A percentile compares a stretch with the other conserved stretches of the same genome.
Conservation (phyloP, 2,113 vertebrate genomes). For the Takifugu flavidus region DNA sequence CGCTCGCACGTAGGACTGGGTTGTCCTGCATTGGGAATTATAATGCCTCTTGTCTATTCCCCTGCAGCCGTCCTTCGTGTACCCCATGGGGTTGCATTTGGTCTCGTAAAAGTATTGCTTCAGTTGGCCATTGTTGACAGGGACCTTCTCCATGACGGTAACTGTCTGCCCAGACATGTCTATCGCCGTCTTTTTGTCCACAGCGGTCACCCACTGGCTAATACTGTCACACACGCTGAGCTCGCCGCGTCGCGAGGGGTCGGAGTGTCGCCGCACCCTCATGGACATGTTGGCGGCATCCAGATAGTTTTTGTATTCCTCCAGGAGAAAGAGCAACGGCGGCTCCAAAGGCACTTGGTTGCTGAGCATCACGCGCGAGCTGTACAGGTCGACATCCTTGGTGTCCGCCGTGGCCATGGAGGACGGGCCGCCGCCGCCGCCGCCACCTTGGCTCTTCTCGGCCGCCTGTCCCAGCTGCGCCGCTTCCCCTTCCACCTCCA, state of each 20-base stretch:
- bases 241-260: conserved; percentile 93
- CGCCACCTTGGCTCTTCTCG: conserved; percentile 73
- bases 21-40: conserved; percentile 99
- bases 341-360: conserved; percentile 99
- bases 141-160: conserved; percentile 97
- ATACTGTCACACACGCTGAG: conserved; percentile 99
- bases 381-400: conserved; percentile 95
- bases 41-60: conserved; percentile 99
- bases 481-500: conserved; percentile 83
- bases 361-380: conserved; percentile 96
- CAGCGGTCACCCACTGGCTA: conserved; percentile 98
- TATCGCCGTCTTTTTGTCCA: conserved; percentile 99
- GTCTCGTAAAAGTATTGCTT: conserved; percentile 99
- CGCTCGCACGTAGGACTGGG: conserved; percentile 97
- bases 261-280: conserved; percentile 96
- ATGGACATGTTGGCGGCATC: conserved; percentile 99
- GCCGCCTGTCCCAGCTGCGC: conserved; percentile 77
- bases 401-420: conserved; percentile 73
- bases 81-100: conserved; percentile 98
- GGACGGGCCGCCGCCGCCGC: conserved; percentile 59
- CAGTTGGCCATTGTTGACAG: conserved; percentile 97
- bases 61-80: conserved; percentile 98
- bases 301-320: conserved; percentile 99
- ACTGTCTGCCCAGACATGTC: conserved; percentile 98
- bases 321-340: conserved; percentile 96